Evolutionary conservation across 2,888 invertebrate genomes (phyloP).

Genomic region (Antheraea yamamai): DNA sequence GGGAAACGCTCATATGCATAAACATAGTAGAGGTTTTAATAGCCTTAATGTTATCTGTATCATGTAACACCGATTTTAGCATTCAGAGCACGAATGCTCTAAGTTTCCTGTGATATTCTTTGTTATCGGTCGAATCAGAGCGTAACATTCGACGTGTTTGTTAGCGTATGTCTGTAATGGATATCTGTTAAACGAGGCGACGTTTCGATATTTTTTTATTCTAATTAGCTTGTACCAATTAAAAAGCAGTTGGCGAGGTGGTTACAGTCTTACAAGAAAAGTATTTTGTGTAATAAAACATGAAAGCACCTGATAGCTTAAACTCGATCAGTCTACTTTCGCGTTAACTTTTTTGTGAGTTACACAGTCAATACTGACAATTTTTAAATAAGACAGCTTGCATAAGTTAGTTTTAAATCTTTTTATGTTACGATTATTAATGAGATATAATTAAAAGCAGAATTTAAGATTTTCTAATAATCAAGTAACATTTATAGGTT

Average conservation of each 20-base stretch:
- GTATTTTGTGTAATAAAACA: neutral
- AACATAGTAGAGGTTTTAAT: neutral
- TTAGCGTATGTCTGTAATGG: neutral
- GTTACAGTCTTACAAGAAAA: neutral
- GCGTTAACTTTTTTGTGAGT: no score
- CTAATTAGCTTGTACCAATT: neutral
- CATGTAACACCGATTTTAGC: slow-evolving; percentile 1
- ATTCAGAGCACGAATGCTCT: slow-evolving; percentile 8
- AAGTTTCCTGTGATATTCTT: neutral
- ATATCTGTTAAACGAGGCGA: neutral
- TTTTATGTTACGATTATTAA: no score
- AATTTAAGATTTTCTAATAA: no score
- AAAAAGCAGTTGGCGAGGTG: neutral
- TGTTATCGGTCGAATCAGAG: neutral
- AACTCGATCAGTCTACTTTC: no score
- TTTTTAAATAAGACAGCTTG: no score
- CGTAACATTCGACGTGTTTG: neutral
- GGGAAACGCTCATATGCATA: neutral
- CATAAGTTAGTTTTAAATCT: no score
- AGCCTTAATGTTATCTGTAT: neutral
- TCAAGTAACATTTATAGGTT: neutral
- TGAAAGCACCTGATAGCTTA: no score
- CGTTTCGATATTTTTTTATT: neutral
- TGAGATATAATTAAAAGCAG: no score
- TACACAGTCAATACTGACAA: no score